Conservation (phyloP, 2,113 vertebrate genomes). For the Mastomys coucha region DNA sequence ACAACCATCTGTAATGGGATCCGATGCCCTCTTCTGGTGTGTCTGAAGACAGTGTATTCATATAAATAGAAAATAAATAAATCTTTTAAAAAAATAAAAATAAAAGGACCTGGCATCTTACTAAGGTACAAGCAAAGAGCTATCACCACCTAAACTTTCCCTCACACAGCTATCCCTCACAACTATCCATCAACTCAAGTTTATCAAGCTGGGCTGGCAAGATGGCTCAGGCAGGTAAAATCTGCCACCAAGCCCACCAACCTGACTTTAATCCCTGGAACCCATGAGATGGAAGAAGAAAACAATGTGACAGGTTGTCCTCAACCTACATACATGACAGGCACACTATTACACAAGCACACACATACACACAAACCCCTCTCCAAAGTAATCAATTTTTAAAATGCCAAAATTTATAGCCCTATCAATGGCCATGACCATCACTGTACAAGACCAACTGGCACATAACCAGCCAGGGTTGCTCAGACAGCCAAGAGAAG, state of each 20-base stretch:
- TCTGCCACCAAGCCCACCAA: not conserved
- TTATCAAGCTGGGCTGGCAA: not conserved
- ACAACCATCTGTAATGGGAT: too few relatives aligned
- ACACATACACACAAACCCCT: not conserved
- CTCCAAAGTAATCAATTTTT: not conserved
- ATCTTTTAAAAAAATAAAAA: not conserved
- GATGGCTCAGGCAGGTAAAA: not conserved
- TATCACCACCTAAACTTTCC: not conserved
- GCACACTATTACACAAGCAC: not conserved
- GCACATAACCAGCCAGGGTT: slow-evolving; percentile 40
- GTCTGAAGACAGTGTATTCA: too few relatives aligned
- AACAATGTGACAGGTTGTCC: not conserved
- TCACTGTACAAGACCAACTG: not conserved
- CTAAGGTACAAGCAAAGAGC: not conserved
- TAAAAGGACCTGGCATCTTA: not conserved
- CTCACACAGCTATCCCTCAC: not conserved
- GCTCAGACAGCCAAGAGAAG: slow-evolving; percentile 93
- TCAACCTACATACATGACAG: not conserved
- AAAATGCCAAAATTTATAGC: too few relatives aligned
- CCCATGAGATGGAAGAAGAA: not conserved
- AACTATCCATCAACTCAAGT: not conserved
- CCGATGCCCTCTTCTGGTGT: too few relatives aligned
- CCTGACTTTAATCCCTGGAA: not conserved
- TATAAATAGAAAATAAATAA: too few relatives aligned
- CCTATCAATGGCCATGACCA: not conserved